Base-by-base conservation (phyloP, 2,888 invertebrate species). In the Drepanosiphum platanoidis region DNA sequence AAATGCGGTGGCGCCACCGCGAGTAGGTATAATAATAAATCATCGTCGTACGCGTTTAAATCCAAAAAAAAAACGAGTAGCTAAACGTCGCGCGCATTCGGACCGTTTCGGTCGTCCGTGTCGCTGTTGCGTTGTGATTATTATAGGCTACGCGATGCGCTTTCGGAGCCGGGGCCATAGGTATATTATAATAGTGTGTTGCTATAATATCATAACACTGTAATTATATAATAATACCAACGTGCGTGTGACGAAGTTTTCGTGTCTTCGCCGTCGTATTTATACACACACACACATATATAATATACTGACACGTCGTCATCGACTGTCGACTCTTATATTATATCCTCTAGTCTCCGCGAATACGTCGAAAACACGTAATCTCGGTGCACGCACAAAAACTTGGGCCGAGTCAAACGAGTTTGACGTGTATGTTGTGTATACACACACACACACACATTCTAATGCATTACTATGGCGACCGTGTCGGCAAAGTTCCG, bases 331-430 rank as follows among this genome's bases (percentile, higher is more conserved):
- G n/a, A n/a, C n/a, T n/a, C 52, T 18, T 52, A 36, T 36, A 5
- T 18, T 36, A 11, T 32, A 42, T 42, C 13, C 52, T 4, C 30
- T 64, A 30, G 64, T 78, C 42, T 78, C 64, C 30, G 78, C 78
- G 39, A 78, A 66, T 66, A 78, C 30, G 66, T 79, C 78, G 30
- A 46, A 79, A 66, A 66, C 78, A 42, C 66, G 78, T 79, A 32
- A 46, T 66, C 42, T 66, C 18, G n/a, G 66, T 34, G 42, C 78
- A 79, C 78, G 78, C 78, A 79, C 78, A 39, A 66, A 79, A 79
- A 79, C 78, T 79, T 79, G 3, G 78, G 42, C 32, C 39, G 42
- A 78, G 64, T 34, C 78, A 66, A 34, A 79, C 66, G 66, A 46
- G 66, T 78, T 78, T 78, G 78, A 66, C 78, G 77, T 77, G 77